phyloP scores from a whole-genome alignment of 92 coral and sea anemone genomes.

The Porites cylindrica region DNA sequence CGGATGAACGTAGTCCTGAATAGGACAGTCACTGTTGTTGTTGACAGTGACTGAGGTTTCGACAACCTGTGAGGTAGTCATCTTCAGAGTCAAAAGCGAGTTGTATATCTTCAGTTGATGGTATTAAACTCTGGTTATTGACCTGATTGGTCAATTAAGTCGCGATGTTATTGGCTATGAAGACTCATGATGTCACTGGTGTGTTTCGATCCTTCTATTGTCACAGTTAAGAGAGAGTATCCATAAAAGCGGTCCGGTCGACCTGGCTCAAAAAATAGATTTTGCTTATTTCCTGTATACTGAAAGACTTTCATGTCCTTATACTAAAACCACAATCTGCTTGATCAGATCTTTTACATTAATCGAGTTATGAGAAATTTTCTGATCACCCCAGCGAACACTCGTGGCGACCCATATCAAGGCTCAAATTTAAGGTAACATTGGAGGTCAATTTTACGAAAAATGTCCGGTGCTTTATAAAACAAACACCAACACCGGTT shows the following conservation, averaged over 20 bases:
- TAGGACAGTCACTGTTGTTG: too few species aligned
- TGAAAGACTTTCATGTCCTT: slow-evolving; percentile 28
- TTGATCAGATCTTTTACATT: slow-evolving; percentile 1
- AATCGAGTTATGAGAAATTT: not conserved
- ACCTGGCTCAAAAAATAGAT: slow-evolving; percentile 21
- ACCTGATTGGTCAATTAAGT: too few species aligned
- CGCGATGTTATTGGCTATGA: too few species aligned
- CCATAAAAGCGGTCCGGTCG: not conserved
- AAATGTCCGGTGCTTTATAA: not conserved
- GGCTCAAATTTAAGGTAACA: slow-evolving; percentile 2
- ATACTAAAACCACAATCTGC: slow-evolving; percentile 14
- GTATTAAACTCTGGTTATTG: too few species aligned
- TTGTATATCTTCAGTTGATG: too few species aligned
- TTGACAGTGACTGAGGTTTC: too few species aligned
- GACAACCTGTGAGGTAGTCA: too few species aligned
- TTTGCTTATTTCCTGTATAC: not conserved
- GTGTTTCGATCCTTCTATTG: too few species aligned
- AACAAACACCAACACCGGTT: not conserved
- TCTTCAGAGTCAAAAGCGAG: too few species aligned
- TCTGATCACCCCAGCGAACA: not conserved
- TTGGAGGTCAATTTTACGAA: not conserved
- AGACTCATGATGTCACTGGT: too few species aligned
- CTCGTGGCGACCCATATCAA: not conserved
- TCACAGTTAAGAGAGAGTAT: too few species aligned
- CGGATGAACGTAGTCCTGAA: too few species aligned